Evolutionary conservation across 2,888 invertebrate species (phyloP), one percentile per base, ranked within the genome.

Genomic region (Yponomeuta cagnagella): DNA sequence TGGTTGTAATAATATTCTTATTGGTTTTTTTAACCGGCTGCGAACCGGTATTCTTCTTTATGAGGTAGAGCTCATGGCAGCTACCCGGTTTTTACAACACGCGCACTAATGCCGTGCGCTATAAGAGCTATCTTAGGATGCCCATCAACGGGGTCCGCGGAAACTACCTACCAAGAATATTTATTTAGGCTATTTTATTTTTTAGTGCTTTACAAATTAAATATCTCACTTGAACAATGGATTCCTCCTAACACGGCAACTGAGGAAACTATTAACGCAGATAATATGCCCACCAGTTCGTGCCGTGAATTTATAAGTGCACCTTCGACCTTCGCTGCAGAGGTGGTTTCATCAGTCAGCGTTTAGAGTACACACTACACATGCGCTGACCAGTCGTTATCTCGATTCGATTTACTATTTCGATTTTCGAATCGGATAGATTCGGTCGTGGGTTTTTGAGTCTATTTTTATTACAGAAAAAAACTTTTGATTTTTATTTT

Each of bases 311-410:
- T 33, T 30, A 65, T 65, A 23, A 65, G 31, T 65, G 30, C 31
- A 65, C 10, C 65, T 10, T 30, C n/a, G 68, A 68, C 68, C 68
- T 68, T 68, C 68, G 68, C 65, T 65, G 31, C 65, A 33, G 33
- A 65, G 65, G 65, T 58, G 67, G 72, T 71, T 70, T 73, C 72
- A 74, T 74, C 74, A 73, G 77, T 79, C 77, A 82, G 81, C 82
- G 74, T 72, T 76, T 73, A 77, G 77, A 77, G 77, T 76, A 80
- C 77, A 75, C 71, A 75, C 73, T 76, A 80, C 77, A 75, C 71
- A 75, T 73, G 73, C 73, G 73, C 77, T 70, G 78, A 72, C 72
- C 76, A 78, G 80, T 78, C 83, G 83, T 58, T 63, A 63, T 72
- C 48, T 48, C 37, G 43, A 33, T 65, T 65, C 9, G 43, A 33